These are phyloP conservation scores for Cordilura impudica DNA, from an alignment of 2,888 invertebrate species.

Conservation along the genomic window DNA sequence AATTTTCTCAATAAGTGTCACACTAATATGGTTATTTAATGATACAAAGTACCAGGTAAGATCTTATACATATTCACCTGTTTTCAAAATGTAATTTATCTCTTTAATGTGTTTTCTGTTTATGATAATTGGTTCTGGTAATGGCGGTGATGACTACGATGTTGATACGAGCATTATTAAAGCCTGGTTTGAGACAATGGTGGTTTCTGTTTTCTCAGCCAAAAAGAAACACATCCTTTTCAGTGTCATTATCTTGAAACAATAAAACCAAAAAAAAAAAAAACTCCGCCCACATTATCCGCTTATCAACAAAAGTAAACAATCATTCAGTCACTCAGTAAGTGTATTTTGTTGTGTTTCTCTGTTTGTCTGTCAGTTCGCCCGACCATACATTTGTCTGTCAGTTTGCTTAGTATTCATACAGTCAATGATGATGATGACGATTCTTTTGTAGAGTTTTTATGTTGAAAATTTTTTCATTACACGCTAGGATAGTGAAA, in stretches of 20 bases:
- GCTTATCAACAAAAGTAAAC: constrained; percentile 44
- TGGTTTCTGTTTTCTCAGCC: constrained; percentile 13
- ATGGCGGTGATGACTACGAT: not conserved
- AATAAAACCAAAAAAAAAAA: constrained; percentile 1
- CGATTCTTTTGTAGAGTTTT: constrained; percentile 27
- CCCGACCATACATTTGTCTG: not conserved
- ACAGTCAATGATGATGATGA: constrained; percentile 21
- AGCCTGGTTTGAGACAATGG: not conserved
- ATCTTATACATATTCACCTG: constrained; percentile 54
- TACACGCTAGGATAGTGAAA: constrained; percentile 58
- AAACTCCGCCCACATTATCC: constrained; percentile 67
- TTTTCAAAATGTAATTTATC: constrained; percentile 47
- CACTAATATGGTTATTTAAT: no score
- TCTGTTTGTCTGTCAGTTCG: not conserved
- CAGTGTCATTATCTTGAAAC: constrained; percentile 61
- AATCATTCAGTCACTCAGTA: not conserved
- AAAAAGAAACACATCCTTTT: constrained; percentile 59
- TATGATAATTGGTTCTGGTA: not conserved
- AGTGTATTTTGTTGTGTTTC: not conserved
- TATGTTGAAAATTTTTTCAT: constrained; percentile 48
- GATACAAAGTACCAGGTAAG: no score
- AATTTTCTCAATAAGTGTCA: no score
- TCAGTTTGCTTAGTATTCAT: constrained; percentile 39
- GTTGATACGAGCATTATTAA: not conserved
- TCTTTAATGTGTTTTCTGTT: constrained; percentile 21